Evolutionary conservation across 1,140 invertebrate species (phyloP).

Genomic region (Agraylea sexmaculata): DNA sequence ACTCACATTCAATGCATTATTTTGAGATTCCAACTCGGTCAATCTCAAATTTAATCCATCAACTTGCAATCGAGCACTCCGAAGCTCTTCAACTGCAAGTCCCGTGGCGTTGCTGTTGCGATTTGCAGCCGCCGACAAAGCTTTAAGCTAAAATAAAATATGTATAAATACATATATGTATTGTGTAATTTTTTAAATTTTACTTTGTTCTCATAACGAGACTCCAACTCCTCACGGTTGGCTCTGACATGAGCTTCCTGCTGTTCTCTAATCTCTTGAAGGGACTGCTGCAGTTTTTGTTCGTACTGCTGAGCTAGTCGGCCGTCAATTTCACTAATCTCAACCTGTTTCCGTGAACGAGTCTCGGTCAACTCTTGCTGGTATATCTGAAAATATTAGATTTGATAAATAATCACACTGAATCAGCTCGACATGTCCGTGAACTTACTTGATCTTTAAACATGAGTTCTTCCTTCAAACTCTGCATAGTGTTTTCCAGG

Average conservation of each 20-base stretch:
- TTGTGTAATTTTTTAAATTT: conserved; percentile 32
- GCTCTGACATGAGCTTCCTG: conserved; percentile 81
- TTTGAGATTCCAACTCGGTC: conserved; percentile 61
- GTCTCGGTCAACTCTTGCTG: conserved; percentile 85
- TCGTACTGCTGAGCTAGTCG: conserved; percentile 87
- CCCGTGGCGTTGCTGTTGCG: conserved; percentile 55
- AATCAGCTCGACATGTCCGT: not conserved
- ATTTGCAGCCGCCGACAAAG: conserved; percentile 46
- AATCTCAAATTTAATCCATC: conserved; percentile 63
- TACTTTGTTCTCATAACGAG: conserved; percentile 74
- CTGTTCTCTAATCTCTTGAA: conserved; percentile 83
- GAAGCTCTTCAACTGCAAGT: conserved; percentile 64
- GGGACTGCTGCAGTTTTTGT: conserved; percentile 76
- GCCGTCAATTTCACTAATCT: conserved; percentile 64
- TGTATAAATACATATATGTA: conserved; percentile 1
- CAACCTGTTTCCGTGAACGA: conserved; percentile 62
- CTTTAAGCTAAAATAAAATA: conserved; percentile 32
- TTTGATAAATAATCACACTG: not conserved
- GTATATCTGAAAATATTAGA: conserved; percentile 16
- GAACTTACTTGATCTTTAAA: conserved; percentile 72
- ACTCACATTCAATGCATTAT: conserved; percentile 46
- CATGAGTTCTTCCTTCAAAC: conserved; percentile 78
- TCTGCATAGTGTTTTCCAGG: conserved; percentile 86
- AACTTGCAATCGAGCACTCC: conserved; percentile 55
- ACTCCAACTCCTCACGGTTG: conserved; percentile 79